Base-by-base conservation (phyloP, 2,797 vertebrate genomes). In the Triplophysa yarkandensis region DNA sequence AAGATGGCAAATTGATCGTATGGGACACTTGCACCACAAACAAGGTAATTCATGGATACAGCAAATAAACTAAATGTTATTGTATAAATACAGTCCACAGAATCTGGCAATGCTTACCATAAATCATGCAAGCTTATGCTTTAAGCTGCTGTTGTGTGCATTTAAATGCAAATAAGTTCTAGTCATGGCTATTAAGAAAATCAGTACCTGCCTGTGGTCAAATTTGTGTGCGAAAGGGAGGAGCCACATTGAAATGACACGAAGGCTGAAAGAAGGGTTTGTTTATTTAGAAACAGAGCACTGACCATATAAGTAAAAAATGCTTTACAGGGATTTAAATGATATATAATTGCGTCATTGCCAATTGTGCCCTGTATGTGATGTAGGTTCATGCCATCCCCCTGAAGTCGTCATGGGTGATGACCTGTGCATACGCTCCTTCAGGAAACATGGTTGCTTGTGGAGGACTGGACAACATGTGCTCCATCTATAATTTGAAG, bases 401-500 rank as follows among this genome's bases (percentile, higher is more conserved):
- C 0, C 90, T 99, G 80, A 95, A 95, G 79, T 99, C 98, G 6
- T 98, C 96, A 0, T 99, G 98, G 98, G 97, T 99, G 86, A 99
- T 99, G 98, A 98, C 98, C 55, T 99, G 97, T 87, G 87, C 96
- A 77, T 99, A 98, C 0, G 95, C 97, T 4, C 96, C 97, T 1
- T 99, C 98, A 0, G 98, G 98, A 65, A 98, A 98, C 88, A 92
- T 96, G 21, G 97, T 98, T 87, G 96, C 98, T 0, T 99, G 97
- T 16, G 98, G 98, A 0, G 98, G 98, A 9, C 90, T 99, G 79
- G 98, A 99, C 90, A 99, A 99, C 86, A 96, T 98, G 94, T 99
- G 98, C 86, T 98, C 98, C 85, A 96, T 99, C 91, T 99, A 99
- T 86, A 98, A 90, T 87, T 93, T 99, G 81, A 98, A 96, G 85